Percentiles rank a stretch among this genome's conserved stretches.
phyloP scores from a whole-genome alignment of 2,113 vertebrate genomes.

The Chaetorhynchus papuensis region DNA sequence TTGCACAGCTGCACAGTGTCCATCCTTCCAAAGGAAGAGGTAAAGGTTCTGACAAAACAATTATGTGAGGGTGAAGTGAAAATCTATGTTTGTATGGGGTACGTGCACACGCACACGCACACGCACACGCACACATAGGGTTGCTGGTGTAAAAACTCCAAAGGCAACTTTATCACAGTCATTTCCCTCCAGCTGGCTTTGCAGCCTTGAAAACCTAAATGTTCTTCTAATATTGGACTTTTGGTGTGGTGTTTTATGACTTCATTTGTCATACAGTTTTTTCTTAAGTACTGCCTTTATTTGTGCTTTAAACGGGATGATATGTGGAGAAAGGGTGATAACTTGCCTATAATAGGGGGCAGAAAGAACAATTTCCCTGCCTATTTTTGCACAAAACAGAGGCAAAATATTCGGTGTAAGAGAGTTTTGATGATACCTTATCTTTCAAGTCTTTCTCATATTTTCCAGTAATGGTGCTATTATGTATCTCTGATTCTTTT shows the following conservation, averaged over 20 bases:
- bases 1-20: not conserved
- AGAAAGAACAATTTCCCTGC: not conserved
- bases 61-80: not conserved
- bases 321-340: not conserved
- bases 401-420: conserved; percentile 13
- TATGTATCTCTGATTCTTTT: conserved; percentile 36
- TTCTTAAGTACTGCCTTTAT: conserved; percentile 15
- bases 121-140: fast-evolving
- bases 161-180: not conserved
- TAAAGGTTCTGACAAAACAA: not conserved
- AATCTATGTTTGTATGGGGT: not conserved
- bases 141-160: not conserved
- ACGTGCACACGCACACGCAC: not conserved
- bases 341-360: not conserved
- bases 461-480: not conserved
- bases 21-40: not conserved
- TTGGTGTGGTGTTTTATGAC: conserved; percentile 8
- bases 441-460: conserved; percentile 39
- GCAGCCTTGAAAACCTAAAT: not conserved
- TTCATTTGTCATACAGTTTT: conserved; percentile 52
- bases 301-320: conserved; percentile 33
- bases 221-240: not conserved
- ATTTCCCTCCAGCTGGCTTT: conserved; percentile 9
- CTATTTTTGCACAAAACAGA: conserved; percentile 2
- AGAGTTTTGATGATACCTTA: conserved; percentile 15